Conservation (phyloP, 2,888 invertebrate genomes). For the Dusona sp. region DNA sequence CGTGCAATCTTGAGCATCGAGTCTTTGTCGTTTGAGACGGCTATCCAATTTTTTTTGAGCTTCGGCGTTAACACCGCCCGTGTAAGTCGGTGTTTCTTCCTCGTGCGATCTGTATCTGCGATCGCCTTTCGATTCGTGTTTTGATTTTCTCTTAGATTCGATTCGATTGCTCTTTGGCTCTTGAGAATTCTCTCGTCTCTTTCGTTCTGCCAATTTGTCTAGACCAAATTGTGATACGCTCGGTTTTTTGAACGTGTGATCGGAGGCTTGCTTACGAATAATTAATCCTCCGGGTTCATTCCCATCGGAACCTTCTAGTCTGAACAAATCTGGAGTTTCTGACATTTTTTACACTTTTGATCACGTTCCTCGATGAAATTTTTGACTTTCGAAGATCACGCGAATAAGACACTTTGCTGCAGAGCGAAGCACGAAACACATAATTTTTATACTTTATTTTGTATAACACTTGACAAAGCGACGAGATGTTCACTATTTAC, state of each 20-base stretch:
- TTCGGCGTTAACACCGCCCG: constrained; percentile 94
- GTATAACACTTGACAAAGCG: neutral
- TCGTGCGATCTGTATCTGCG: constrained; percentile 92
- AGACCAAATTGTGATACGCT: constrained; percentile 92
- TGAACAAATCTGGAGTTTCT: constrained; percentile 81
- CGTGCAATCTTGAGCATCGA: constrained; percentile 79
- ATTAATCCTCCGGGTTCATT: constrained; percentile 84
- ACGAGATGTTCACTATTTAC: neutral
- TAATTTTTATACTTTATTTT: neutral
- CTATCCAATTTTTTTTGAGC: constrained; percentile 89
- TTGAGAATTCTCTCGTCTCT: constrained; percentile 86
- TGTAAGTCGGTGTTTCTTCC: constrained; percentile 97
- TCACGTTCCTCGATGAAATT: neutral
- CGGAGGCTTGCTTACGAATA: constrained; percentile 84
- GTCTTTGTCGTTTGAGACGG: constrained; percentile 81
- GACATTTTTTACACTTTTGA: constrained; percentile 69
- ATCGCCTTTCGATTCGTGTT: constrained; percentile 76
- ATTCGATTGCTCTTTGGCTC: constrained; percentile 81
- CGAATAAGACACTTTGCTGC: neutral
- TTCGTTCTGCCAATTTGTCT: constrained; percentile 93
- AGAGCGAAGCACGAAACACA: neutral
- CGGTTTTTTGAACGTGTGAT: constrained; percentile 90
- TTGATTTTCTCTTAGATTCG: constrained; percentile 75
- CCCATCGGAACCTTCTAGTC: constrained; percentile 84
- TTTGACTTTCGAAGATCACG: neutral